Percentiles rank a stretch among this genome's conserved stretches.
Evolutionary conservation across 2,888 invertebrate species (phyloP).

Genomic region (Trissoscelio sp.): DNA sequence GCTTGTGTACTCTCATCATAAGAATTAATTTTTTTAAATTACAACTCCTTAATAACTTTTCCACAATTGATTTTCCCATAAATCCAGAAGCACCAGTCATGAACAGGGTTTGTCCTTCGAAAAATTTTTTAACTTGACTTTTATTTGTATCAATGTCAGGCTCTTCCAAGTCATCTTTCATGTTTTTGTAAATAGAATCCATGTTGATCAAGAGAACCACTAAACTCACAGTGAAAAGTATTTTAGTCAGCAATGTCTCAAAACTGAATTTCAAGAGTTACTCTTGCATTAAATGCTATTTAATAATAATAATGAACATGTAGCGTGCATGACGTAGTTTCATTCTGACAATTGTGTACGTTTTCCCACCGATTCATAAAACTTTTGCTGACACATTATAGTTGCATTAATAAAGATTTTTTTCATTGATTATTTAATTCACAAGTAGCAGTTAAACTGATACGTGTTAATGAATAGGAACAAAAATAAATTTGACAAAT

Average conservation of each 20-base stretch:
- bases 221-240: neutral
- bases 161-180: slow-evolving; percentile 54
- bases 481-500: too few species aligned
- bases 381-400: neutral
- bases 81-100: slow-evolving; percentile 75
- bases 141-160: slow-evolving; percentile 3
- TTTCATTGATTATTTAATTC: neutral
- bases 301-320: neutral
- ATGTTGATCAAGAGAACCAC: slow-evolving; percentile 34
- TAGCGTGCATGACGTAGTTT: neutral
- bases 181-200: slow-evolving; percentile 69
- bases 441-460: too few species aligned
- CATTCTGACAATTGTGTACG: neutral
- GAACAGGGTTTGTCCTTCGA: slow-evolving; percentile 70
- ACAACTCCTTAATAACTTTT: slow-evolving; percentile 73
- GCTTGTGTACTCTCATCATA: too few species aligned
- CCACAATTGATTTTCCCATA: slow-evolving; percentile 72
- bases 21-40: slow-evolving; percentile 71
- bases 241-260: neutral
- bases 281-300: neutral
- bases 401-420: neutral
- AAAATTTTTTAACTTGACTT: slow-evolving; percentile 71
- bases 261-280: neutral
- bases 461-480: too few species aligned
- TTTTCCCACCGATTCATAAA: neutral